Base-by-base conservation (phyloP, 2,113 vertebrate genomes). In the Paramormyrops kingsleyae region DNA sequence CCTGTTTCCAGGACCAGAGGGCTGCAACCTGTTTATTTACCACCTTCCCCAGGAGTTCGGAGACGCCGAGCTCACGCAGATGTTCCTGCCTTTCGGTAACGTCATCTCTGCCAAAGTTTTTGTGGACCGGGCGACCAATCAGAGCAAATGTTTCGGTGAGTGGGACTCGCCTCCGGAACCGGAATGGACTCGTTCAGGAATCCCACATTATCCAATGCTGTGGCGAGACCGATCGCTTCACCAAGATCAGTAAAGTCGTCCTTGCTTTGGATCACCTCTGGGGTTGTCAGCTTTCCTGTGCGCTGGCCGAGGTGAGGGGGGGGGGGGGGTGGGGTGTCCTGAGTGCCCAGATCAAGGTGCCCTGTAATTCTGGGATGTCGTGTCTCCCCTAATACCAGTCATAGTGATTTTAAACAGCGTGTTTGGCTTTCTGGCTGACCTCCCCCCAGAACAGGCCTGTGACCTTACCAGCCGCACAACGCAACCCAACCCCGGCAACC, bases 11-110 rank as follows among this genome's bases (percentile, higher is more conserved):
- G 96, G 96, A 92, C 96, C 96, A 0, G 96, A 97, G 92, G 96
- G 96, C 94, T 97, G 96, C 95, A 97, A 97, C 92, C 96, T 97
- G 93, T 97, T 97, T 95, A 97, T 97, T 95, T 97, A 97, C 96
- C 96, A 97, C 96, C 96, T 97, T 95, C 96, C 96, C 94, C 96
- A 97, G 95, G 96, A 97, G 95, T 97, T 97, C 80, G 96, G 96
- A 88, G 96, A 97, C 0, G 95, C 96, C 0, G 96, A 97, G 92
- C 96, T 97, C 94, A 96, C 96, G 8, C 96, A 97, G 94, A 97
- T 96, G 94, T 97, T 97, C 91, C 94, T 96, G 94, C 96, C 96
- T 92, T 97, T 97, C 0, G 96, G 96, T 95, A 96, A 95, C 0
- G 96, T 97, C 88, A 96, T 97, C 94, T 97, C 96, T 94, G 96